Evolutionary conservation across 2,797 vertebrate genomes (phyloP).

Genomic region (Anas acuta): DNA sequence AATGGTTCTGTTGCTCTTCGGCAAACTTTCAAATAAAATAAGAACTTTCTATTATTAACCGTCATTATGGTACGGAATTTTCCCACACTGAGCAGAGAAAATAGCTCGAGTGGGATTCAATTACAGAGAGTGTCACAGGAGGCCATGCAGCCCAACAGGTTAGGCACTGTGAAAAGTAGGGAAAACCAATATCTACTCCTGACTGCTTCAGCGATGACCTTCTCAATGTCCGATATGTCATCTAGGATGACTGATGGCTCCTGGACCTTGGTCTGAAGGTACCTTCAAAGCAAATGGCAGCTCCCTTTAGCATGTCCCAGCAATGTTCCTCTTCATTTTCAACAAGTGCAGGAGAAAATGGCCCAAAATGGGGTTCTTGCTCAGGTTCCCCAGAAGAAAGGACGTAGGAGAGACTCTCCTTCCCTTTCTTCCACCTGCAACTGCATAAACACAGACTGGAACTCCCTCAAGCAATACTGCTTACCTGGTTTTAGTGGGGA

Average conservation of each 20-base stretch:
- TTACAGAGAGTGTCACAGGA: not conserved
- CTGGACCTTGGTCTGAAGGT: not conserved
- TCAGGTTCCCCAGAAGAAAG: not conserved
- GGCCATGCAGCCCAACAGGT: not conserved
- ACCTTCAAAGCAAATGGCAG: not conserved
- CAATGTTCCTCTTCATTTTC: not conserved
- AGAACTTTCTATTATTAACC: slow-evolving; percentile 47
- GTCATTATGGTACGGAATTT: slow-evolving; percentile 28
- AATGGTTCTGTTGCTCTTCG: slow-evolving; percentile 5
- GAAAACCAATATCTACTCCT: not conserved
- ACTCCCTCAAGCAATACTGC: not conserved
- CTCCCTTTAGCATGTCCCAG: not conserved
- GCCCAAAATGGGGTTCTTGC: not conserved
- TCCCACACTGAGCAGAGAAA: slow-evolving; percentile 45
- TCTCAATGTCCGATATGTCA: not conserved
- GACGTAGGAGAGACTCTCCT: not conserved
- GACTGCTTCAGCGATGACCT: not conserved
- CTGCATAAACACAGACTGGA: not conserved
- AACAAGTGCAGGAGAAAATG: not conserved
- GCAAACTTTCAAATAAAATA: slow-evolving; percentile 49
- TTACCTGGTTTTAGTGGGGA: not conserved
- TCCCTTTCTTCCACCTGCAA: not conserved
- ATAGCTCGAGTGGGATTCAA: not conserved
- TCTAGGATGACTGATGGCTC: not conserved
- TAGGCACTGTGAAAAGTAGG: not conserved